Evolutionary conservation across 2,797 vertebrate genomes (phyloP), one percentile per base, ranked within the genome.

Genomic region (Steatocranus sp.): DNA sequence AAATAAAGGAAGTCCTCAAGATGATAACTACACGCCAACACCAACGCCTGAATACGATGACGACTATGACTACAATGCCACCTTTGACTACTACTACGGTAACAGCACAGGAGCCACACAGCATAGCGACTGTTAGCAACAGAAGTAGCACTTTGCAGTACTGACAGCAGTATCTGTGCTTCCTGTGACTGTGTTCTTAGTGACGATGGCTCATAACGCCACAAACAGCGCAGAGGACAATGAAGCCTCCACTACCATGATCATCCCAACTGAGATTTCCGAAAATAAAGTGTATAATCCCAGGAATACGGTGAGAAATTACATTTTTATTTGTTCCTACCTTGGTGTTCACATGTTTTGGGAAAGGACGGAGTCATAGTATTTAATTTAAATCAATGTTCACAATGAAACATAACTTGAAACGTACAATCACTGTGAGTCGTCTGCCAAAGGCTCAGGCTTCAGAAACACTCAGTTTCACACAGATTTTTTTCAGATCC

Each of bases 1-100:
- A 73, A 43, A 68, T 1, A 7, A 12, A 46, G 79, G 38, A 49
- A 32, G 9, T 2, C 0, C 14, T 3, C 8, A 84, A 2, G 34
- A 89, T 3, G 5, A 85, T 5, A 4, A 80, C 4, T 23, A 76
- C 15, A 2, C 0, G 0, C 43, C 46, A 5, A 90, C 87, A 0
- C 0, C 56, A 0, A 92, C 89, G 2, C 25, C 83, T 5, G 86
- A 76, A 11, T 76, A 76, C 1, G 43, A 92, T 41, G 94, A 93
- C 0, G 25, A 93, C 43, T 95, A 94, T 34, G 92, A 94, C 85
- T 94, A 91, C 84, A 83, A 38, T 2, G 3, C 11, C 76, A 94
- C 91, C 34, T 89, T 90, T 0, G 92, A 93, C 7, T 94, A 94
- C 51, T 79, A 78, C 53, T 81, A 3, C 0, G 73, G 87, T 90